Evolutionary conservation across 2,888 invertebrate genomes (phyloP).

Genomic region (Lasioglossum zephyrum): DNA sequence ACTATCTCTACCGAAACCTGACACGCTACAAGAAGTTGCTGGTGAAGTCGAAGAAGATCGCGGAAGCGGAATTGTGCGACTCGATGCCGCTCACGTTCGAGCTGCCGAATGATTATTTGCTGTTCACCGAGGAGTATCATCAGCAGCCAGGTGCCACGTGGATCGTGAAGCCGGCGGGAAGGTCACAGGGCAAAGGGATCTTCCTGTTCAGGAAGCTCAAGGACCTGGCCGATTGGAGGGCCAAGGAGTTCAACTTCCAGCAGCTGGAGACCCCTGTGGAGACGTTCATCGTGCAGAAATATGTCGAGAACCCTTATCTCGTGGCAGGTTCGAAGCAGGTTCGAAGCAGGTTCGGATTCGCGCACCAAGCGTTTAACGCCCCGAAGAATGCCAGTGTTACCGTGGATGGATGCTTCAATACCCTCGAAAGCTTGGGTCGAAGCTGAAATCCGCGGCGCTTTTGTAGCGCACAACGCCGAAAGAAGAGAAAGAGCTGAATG

Average conservation of each 20-base stretch:
- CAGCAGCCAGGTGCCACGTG: conserved; percentile 86
- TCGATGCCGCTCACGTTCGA: conserved; percentile 87
- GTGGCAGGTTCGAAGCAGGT: conserved; percentile 86
- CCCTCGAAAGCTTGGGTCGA: neutral
- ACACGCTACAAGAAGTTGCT: conserved; percentile 83
- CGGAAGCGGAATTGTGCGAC: conserved; percentile 85
- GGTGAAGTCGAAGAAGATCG: conserved; percentile 72
- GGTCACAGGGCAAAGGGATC: conserved; percentile 87
- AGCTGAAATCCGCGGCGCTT: conserved; percentile 32
- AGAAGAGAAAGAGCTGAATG: conserved; percentile 40
- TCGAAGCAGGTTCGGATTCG: neutral
- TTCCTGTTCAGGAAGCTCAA: conserved; percentile 86
- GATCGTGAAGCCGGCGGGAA: conserved; percentile 88
- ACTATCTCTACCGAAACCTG: conserved; percentile 86
- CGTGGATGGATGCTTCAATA: conserved; percentile 33
- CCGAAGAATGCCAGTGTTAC: conserved; percentile 26
- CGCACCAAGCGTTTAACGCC: conserved; percentile 34
- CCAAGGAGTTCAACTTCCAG: conserved; percentile 65
- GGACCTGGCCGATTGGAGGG: conserved; percentile 80
- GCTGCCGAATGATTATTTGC: conserved; percentile 87
- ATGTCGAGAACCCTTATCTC: conserved; percentile 87
- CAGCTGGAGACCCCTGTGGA: conserved; percentile 59
- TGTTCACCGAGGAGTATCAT: conserved; percentile 87
- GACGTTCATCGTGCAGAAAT: conserved; percentile 86
- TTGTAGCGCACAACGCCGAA: conserved; percentile 19